Conservation (phyloP, 2,888 invertebrate genomes). For the Neocrepidodera transversa region DNA sequence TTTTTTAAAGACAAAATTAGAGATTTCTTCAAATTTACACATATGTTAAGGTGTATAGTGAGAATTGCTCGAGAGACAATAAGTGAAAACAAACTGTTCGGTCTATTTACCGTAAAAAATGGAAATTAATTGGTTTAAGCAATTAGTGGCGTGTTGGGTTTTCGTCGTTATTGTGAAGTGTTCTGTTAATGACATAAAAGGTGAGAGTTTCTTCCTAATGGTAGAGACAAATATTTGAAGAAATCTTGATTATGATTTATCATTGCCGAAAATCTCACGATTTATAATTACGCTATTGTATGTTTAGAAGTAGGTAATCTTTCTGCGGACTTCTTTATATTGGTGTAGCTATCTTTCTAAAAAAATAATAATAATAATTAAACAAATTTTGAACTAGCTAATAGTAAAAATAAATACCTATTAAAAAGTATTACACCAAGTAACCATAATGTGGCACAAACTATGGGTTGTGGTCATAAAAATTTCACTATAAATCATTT, state of each 20-base stretch:
- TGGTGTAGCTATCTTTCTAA: too few relatives aligned
- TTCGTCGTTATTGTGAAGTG: constrained; percentile 49
- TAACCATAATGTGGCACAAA: too few relatives aligned
- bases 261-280: background rate
- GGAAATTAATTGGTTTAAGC: constrained; percentile 53
- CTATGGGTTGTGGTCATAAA: too few relatives aligned
- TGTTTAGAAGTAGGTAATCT: background rate
- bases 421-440: too few relatives aligned
- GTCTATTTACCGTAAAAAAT: constrained; percentile 54
- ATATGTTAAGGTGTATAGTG: constrained; percentile 32
- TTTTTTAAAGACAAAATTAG: constrained; percentile 2
- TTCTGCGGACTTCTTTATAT: too few relatives aligned
- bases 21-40: constrained; percentile 24
- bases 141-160: constrained; percentile 53
- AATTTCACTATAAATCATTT: too few relatives aligned
- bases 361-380: too few relatives aligned
- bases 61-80: constrained; percentile 42
- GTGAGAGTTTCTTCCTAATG: constrained; percentile 37
- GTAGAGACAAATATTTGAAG: background rate
- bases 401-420: too few relatives aligned
- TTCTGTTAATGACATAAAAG: constrained; percentile 57
- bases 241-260: background rate
- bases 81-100: constrained; percentile 49
- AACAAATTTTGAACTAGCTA: too few relatives aligned
- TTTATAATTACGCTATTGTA: background rate